Evolutionary conservation across 1,140 invertebrate species (phyloP), one percentile per base, ranked within the genome.

Genomic region (Trachymyrmex septentrionalis): DNA sequence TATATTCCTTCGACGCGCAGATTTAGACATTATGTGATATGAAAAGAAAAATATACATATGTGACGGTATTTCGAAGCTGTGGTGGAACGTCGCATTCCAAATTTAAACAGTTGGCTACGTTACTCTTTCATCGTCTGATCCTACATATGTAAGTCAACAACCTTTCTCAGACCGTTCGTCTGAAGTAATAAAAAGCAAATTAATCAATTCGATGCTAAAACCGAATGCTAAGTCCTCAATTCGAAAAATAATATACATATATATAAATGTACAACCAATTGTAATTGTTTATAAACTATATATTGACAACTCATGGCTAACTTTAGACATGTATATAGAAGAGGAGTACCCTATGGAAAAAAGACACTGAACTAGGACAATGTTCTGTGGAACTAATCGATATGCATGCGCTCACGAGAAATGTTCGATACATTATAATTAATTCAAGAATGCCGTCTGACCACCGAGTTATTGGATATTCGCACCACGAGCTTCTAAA

Each of bases 31-130:
- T 2, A n/a, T n/a, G 9, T 38, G 3, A 16, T 50, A 61, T 24
- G 48, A 30, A 55, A 48, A 48, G 27, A n/a, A 16, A 59, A 73
- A 50, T 61, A 24, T 21, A 61, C 14, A 2, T 19, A 24, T 27
- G 44, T 24, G 34, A 2, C 21, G 69, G 80, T 84, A 84, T 73
- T 61, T 61, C 38, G 19, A 61, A 61, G 44, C 12, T 27, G 30
- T 24, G 24, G 12, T 24, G 69, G 69, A 24, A 61, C 38, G 69
- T 24, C n/a, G 44, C 69, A 84, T 75, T 84, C 80, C 80, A 84
- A 84, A 84, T 73, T 84, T 84, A 84, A 84, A 75, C 80, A 61
- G 69, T 84, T 84, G 14, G 24, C 80, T 38, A 34, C 69, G 21
- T 84, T 75, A 75, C 80, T 50, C 80, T 50, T 82, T 75, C 38